These are phyloP conservation scores for Phyllostomus discolor DNA, from an alignment of 2,113 vertebrate species.

Conservation along the genomic window DNA sequence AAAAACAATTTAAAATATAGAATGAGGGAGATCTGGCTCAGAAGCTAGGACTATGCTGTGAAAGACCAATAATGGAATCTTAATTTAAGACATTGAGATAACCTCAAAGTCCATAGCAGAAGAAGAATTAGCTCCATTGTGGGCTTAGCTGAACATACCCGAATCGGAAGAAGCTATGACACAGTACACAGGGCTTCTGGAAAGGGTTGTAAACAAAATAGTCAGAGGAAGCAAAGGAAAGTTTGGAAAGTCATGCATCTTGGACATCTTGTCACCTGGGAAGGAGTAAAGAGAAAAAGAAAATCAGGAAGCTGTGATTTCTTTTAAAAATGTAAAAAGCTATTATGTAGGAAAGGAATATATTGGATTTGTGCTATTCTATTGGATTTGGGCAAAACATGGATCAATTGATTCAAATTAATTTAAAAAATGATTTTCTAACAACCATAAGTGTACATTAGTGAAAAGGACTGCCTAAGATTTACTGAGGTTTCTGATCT, in stretches of 20 bases:
- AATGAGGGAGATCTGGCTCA: background rate
- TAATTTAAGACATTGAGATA: background rate
- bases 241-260: background rate
- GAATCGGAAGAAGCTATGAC: background rate
- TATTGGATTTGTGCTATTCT: background rate
- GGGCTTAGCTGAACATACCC: too few species aligned
- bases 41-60: background rate
- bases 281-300: background rate
- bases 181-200: background rate
- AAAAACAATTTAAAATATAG: slow-evolving; percentile 7
- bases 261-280: accelerated
- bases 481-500: background rate
- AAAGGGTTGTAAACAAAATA: background rate
- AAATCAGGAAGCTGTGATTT: background rate
- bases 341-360: background rate
- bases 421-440: background rate
- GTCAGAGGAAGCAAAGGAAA: background rate
- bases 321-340: background rate
- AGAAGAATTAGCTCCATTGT: background rate
- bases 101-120: background rate
- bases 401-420: background rate
- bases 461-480: background rate
- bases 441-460: background rate
- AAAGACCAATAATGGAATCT: background rate
- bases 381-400: background rate